A percentile compares a stretch with the other conserved stretches of the same genome.
Evolutionary conservation across 1,140 invertebrate genomes (phyloP).

Genomic region (Temnothorax curvispinosus): DNA sequence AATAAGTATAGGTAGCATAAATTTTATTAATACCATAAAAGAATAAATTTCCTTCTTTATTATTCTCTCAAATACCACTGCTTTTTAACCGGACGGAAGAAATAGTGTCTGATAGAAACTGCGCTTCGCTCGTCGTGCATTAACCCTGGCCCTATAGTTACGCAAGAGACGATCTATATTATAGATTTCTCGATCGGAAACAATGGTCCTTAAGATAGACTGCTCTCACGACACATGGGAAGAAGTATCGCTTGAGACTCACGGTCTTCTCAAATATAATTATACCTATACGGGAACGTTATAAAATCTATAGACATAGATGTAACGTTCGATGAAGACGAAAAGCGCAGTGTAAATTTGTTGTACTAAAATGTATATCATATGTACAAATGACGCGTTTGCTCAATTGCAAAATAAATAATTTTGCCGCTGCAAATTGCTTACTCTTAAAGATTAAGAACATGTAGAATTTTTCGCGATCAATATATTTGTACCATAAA

Average conservation of each 20-base stretch:
- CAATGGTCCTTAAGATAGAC: conserved; percentile 61
- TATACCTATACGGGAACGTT: neutral
- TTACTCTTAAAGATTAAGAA: neutral
- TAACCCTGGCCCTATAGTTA: conserved; percentile 62
- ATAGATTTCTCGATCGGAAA: conserved; percentile 39
- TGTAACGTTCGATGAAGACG: neutral
- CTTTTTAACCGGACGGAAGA: conserved; percentile 15
- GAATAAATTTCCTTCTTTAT: neutral
- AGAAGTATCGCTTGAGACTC: conserved; percentile 42
- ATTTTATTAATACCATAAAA: neutral
- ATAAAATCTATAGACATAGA: neutral
- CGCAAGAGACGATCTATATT: conserved; percentile 33
- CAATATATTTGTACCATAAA: neutral
- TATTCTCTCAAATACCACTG: neutral
- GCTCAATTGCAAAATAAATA: neutral
- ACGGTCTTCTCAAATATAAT: conserved; percentile 19
- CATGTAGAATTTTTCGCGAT: neutral
- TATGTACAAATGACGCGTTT: neutral
- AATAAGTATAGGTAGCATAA: neutral
- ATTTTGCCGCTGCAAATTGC: neutral
- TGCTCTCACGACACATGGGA: conserved; percentile 65
- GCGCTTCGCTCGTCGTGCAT: conserved; percentile 60
- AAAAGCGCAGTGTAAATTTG: neutral
- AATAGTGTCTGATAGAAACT: conserved; percentile 51
- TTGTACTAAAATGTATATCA: neutral